Conservation (phyloP, 2,888 invertebrate species). For the Agonopterix arenella region DNA sequence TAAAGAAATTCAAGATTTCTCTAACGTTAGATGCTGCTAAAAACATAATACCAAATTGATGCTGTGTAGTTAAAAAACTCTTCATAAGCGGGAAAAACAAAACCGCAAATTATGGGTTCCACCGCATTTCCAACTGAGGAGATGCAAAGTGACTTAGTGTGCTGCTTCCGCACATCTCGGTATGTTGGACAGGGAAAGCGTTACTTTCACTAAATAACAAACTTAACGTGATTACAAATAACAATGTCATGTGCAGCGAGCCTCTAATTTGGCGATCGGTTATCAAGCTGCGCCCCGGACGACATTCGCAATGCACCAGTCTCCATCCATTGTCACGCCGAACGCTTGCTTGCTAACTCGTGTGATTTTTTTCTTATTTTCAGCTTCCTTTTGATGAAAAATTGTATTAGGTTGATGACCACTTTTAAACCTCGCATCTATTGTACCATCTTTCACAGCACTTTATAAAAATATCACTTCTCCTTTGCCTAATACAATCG, state of each 20-base stretch:
- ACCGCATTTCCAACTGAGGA: slow-evolving; percentile 40
- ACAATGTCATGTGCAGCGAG: slow-evolving; percentile 15
- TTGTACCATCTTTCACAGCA: background rate
- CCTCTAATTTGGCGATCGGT: too few species aligned
- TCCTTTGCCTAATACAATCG: background rate
- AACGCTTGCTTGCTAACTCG: slow-evolving; percentile 64
- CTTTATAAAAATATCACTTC: background rate
- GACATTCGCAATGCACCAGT: slow-evolving; percentile 62
- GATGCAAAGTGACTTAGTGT: slow-evolving; percentile 30
- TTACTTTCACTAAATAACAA: slow-evolving; percentile 42
- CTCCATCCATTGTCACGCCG: slow-evolving; percentile 44
- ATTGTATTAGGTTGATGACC: slow-evolving; percentile 20
- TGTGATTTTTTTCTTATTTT: slow-evolving; percentile 43
- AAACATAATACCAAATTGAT: background rate
- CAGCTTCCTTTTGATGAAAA: slow-evolving; percentile 39
- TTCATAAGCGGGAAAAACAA: slow-evolving; percentile 10
- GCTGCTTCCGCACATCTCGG: slow-evolving; percentile 48
- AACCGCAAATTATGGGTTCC: slow-evolving; percentile 52
- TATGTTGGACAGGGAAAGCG: slow-evolving; percentile 45
- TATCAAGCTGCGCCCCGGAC: slow-evolving; percentile 2
- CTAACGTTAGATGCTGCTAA: background rate
- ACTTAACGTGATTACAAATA: slow-evolving; percentile 18
- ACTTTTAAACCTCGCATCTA: background rate
- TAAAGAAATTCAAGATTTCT: too few species aligned
- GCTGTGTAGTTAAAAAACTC: background rate